These are phyloP conservation scores for Cydia strobilella DNA, from an alignment of 1,140 invertebrate genomes.

Conservation along the genomic window DNA sequence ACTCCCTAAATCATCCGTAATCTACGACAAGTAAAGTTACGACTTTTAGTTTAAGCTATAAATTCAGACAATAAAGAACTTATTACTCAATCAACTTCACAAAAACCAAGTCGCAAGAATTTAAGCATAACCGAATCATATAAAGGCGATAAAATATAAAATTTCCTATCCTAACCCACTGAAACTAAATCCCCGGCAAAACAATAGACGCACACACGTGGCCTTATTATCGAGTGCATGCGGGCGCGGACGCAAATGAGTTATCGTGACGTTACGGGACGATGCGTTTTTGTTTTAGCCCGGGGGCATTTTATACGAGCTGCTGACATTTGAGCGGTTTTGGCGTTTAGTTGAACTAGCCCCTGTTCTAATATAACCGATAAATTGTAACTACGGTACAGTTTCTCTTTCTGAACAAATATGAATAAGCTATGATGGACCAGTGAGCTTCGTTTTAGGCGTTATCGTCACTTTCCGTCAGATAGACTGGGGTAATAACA, in stretches of 20 bases:
- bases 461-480: too few relatives aligned
- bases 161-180: slow-evolving; percentile 30
- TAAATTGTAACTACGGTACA: background rate
- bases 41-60: too few relatives aligned
- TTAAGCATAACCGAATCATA: background rate
- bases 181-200: slow-evolving; percentile 24
- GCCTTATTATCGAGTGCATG: slow-evolving; percentile 30
- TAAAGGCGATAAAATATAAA: slow-evolving; percentile 4
- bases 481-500: too few relatives aligned
- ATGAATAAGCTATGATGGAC: background rate
- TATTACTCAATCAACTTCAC: background rate
- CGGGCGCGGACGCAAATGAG: slow-evolving; percentile 46
- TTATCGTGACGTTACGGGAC: slow-evolving; percentile 65
- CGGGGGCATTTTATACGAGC: slow-evolving; percentile 20
- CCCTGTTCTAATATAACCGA: background rate
- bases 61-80: too few relatives aligned
- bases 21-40: too few relatives aligned
- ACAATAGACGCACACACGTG: slow-evolving; percentile 29
- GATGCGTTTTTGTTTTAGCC: slow-evolving; percentile 57
- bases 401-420: background rate
- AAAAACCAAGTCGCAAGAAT: background rate
- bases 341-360: background rate
- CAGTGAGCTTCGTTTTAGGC: too few relatives aligned
- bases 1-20: too few relatives aligned
- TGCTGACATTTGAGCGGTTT: background rate